A percentile compares a stretch with the other conserved stretches of the same genome.
Evolutionary conservation across 2,888 invertebrate genomes (phyloP).

Genomic region (Helicoverpa assulta): DNA sequence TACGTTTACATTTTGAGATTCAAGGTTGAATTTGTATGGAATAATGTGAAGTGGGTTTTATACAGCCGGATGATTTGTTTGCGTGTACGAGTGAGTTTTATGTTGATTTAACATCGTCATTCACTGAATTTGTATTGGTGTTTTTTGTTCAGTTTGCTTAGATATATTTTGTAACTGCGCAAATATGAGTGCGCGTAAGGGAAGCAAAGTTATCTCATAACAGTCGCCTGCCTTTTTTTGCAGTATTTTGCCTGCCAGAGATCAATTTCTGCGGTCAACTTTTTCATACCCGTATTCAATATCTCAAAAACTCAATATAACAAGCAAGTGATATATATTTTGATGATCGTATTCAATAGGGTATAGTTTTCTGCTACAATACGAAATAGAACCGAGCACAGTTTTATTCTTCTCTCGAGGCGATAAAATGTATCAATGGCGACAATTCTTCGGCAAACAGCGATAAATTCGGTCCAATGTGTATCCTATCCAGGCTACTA

Average conservation of each 20-base stretch:
- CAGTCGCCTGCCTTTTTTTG: background rate
- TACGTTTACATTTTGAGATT: conserved; percentile 40
- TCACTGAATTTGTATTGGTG: background rate
- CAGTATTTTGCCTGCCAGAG: background rate
- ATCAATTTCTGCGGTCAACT: conserved; percentile 4
- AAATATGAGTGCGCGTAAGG: background rate
- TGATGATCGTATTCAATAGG: conserved; percentile 23
- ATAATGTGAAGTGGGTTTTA: conserved; percentile 27
- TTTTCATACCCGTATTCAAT: conserved; percentile 7
- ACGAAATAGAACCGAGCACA: conserved; percentile 57
- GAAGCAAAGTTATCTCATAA: background rate
- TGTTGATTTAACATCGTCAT: conserved; percentile 12
- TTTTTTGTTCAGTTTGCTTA: conserved; percentile 11
- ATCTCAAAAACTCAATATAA: conserved; percentile 5
- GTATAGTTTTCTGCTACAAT: conserved; percentile 25
- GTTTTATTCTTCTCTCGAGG: conserved; percentile 63
- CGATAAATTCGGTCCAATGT: conserved; percentile 64
- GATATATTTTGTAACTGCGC: background rate
- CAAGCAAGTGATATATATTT: conserved; percentile 12
- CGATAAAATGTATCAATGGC: conserved; percentile 72
- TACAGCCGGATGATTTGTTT: conserved; percentile 25
- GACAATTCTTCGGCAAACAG: conserved; percentile 68
- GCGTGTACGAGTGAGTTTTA: conserved; percentile 15
- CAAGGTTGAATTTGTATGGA: conserved; percentile 49
- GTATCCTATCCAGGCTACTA: conserved; percentile 37